Conservation (phyloP, 2,888 invertebrate genomes). For the Carpatolechia fugitivella region DNA sequence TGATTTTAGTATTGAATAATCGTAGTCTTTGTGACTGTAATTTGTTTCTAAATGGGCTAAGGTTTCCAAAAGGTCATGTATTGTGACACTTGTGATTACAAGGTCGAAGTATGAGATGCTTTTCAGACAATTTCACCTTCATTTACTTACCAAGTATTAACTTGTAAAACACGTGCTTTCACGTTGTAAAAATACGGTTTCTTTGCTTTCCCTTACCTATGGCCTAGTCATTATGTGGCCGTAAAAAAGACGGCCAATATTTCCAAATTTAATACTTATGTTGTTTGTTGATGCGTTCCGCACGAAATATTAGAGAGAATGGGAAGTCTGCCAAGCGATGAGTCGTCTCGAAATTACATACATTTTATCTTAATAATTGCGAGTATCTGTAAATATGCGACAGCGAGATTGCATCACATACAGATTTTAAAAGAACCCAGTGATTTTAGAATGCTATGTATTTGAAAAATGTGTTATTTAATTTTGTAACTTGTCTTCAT, state of each 20-base stretch:
- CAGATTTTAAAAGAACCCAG: not conserved
- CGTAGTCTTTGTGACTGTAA: not conserved
- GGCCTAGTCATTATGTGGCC: too few species aligned
- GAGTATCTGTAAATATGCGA: not conserved
- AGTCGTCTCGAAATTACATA: not conserved
- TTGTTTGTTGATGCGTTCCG: not conserved
- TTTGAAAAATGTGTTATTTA: not conserved
- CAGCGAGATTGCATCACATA: not conserved
- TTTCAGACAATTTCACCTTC: not conserved
- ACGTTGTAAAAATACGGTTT: too few species aligned
- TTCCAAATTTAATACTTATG: too few species aligned
- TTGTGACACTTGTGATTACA: constrained; percentile 1
- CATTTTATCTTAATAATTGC: not conserved
- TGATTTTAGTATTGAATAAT: not conserved
- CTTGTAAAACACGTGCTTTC: too few species aligned
- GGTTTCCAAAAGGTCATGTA: not conserved
- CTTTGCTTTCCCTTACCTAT: too few species aligned
- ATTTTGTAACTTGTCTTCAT: too few species aligned
- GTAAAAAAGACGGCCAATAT: too few species aligned
- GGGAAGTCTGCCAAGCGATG: constrained; percentile 2
- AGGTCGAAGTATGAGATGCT: not conserved
- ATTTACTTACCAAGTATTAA: too few species aligned
- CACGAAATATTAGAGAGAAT: not conserved
- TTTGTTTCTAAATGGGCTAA: not conserved
- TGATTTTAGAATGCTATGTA: not conserved